phyloP scores from a whole-genome alignment of 2,797 vertebrate species.

The Morelia viridis region DNA sequence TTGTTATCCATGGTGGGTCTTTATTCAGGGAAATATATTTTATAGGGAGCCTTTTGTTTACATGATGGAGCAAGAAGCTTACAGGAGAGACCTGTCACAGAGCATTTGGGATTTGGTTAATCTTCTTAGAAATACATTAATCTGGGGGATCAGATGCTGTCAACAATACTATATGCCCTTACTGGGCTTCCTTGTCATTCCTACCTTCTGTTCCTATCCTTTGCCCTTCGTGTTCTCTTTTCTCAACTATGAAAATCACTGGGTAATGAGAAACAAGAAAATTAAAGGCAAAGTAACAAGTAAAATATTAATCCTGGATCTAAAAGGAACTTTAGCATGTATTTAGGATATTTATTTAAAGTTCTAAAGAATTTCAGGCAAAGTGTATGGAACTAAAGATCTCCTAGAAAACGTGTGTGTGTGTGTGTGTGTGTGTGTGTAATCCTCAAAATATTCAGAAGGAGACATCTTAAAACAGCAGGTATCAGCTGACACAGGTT shows the following conservation, averaged over 20 bases:
- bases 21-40: slow-evolving; percentile 59
- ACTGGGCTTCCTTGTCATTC: slow-evolving; percentile 55
- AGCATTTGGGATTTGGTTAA: slow-evolving; percentile 78
- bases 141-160: slow-evolving; percentile 72
- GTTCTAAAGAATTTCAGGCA: slow-evolving; percentile 43
- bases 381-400: slow-evolving; percentile 33
- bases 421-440: too few relatives aligned
- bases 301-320: slow-evolving; percentile 60
- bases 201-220: slow-evolving; percentile 41
- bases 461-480: neutral
- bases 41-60: slow-evolving; percentile 58
- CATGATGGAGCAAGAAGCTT: slow-evolving; percentile 68
- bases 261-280: slow-evolving; percentile 57
- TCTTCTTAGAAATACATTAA: slow-evolving; percentile 81
- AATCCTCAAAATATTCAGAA: neutral
- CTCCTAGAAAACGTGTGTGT: slow-evolving; percentile 3
- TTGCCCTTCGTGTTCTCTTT: slow-evolving; percentile 50
- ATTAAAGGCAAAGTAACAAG: slow-evolving; percentile 70
- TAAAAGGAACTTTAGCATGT: slow-evolving; percentile 64
- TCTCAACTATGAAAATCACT: slow-evolving; percentile 56
- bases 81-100: slow-evolving; percentile 72
- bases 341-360: slow-evolving; percentile 52
- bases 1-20: slow-evolving; percentile 18
- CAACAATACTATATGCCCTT: slow-evolving; percentile 65
- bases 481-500: neutral